A percentile compares a stretch with the other conserved stretches of the same genome.
Evolutionary conservation across 2,113 vertebrate species (phyloP).

Genomic region (Glaucidium brasilianum): DNA sequence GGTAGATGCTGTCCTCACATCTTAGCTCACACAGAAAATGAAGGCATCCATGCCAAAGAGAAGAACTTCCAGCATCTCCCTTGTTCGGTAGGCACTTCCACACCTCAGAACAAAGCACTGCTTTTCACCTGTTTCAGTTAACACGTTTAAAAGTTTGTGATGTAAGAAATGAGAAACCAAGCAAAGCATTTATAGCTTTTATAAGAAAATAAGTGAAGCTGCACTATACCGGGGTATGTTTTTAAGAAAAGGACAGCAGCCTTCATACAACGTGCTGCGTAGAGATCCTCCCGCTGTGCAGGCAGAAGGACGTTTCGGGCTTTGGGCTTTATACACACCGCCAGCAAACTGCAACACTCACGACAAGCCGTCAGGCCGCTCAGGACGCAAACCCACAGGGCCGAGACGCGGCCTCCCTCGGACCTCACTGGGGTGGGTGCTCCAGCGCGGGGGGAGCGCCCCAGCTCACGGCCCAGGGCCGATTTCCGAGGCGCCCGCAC

Average conservation of each 20-base stretch:
- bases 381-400: rapidly evolving
- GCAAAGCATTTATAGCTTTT: rapidly evolving
- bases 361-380: rapidly evolving
- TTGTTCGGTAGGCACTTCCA: rapidly evolving
- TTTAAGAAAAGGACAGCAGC: neutral
- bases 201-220: neutral
- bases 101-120: rapidly evolving
- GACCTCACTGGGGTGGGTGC: neutral
- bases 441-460: too few species aligned
- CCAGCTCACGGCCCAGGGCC: neutral
- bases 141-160: neutral
- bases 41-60: neutral
- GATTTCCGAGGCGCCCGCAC: neutral
- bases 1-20: rapidly evolving
- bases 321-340: neutral
- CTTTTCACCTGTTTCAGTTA: neutral
- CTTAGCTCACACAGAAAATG: neutral
- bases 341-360: neutral
- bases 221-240: neutral
- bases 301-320: neutral
- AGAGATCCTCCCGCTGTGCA: rapidly evolving
- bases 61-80: neutral
- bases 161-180: neutral
- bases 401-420: neutral
- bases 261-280: rapidly evolving